Evolutionary conservation across 2,113 vertebrate species (phyloP), one percentile per base, ranked within the genome.

Genomic region (Arvicanthis niloticus): DNA sequence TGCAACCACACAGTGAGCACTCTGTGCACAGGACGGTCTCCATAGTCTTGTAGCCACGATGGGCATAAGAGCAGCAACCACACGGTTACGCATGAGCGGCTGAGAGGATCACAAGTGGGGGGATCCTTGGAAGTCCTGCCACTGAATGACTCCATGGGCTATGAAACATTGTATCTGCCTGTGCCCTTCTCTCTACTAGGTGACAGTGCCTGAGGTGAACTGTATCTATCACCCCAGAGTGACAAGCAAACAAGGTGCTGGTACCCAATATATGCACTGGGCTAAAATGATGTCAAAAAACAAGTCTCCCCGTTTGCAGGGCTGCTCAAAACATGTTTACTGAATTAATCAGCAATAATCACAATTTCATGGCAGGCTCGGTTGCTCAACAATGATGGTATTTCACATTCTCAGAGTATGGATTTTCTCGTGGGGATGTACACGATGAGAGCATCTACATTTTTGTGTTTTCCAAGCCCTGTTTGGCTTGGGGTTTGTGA

Each of bases 131-230:
- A 67, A 42, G 16, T 6, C 62, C 84, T 68, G 29, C 29, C 40
- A 51, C 31, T 48, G 34, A 13, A 24, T 45, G 58, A 10, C 1
- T 24, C 51, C 4, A 0, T 1, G 22, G 29, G 1, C 7, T 3
- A 7, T 58, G 45, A 26, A 37, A 17, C 0, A 13, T 8, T 19
- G 2, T 31, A 21, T 65, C 1, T 3, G 4, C 80, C 89, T 42
- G 11, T 8, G 45, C 29, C 40, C 13, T 0, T 22, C 17, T 34
- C 26, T 53, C 40, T 17, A 31, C 1, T 0, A 1, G 16, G 42
- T 0, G 45, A 40, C 9, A 51, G n/a, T 16, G 4, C 81, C 1
- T 2, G 26, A 8, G 11, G 48, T 45, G n/a, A 67, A 42, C 17
- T 8, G 2, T 1, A 26, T 53, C 58, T 37, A 0, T 21, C 80